phyloP scores from a whole-genome alignment of 1,140 invertebrate genomes.

The Colletes latitarsis region DNA sequence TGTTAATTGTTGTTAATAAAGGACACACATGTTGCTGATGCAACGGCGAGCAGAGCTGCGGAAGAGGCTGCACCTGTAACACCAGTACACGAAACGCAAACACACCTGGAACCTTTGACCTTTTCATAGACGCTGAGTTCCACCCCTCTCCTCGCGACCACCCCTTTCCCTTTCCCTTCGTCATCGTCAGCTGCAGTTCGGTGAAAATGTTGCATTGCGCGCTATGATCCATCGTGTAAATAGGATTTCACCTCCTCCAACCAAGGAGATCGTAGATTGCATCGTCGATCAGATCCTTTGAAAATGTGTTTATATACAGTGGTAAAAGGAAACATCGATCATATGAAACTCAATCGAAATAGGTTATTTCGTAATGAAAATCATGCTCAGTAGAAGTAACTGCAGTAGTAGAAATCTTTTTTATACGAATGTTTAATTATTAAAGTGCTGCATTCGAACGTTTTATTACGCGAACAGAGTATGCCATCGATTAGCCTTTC shows the following conservation, averaged over 20 bases:
- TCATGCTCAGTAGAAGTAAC: too few relatives aligned
- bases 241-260: not conserved
- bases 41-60: constrained; percentile 79
- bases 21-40: constrained; percentile 80
- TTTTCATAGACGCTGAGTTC: constrained; percentile 66
- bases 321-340: too few relatives aligned
- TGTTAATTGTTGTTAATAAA: constrained; percentile 82
- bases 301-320: too few relatives aligned
- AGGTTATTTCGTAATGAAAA: too few relatives aligned
- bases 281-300: too few relatives aligned
- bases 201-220: constrained; percentile 36
- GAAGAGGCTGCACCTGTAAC: constrained; percentile 78
- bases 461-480: too few relatives aligned
- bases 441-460: too few relatives aligned
- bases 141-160: constrained; percentile 46
- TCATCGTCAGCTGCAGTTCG: constrained; percentile 48
- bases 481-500: too few relatives aligned
- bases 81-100: constrained; percentile 70
- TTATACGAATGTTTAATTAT: too few relatives aligned
- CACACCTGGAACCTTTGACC: constrained; percentile 74
- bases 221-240: not conserved
- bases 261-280: not conserved
- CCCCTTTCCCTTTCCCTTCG: constrained; percentile 58
- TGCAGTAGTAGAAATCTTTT: too few relatives aligned
- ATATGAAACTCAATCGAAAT: too few relatives aligned